Base-by-base conservation (phyloP, 2,888 invertebrate genomes). In the Apodemia hepburni region DNA sequence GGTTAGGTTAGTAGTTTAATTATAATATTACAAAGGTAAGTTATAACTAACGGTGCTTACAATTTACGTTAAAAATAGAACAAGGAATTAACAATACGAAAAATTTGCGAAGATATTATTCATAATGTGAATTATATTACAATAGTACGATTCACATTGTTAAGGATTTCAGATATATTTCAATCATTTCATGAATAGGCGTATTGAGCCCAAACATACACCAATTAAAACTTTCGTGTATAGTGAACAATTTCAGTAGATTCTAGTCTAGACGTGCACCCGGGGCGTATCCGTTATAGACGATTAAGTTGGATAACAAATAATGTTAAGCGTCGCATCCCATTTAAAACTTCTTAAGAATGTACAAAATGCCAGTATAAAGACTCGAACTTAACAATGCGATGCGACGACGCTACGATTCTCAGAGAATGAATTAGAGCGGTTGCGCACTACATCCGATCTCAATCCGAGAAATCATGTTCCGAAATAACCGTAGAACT, bases 311-410 rank as follows among this genome's bases (percentile, higher is more conserved):
- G 15, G 27, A 54, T 54, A 22, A 27, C 54, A 27, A 54, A 51
- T 51, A 27, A 29, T 27, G 54, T 29, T 29, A 15, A 27, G 27
- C 18, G 22, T 27, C 27, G 54, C 54, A 54, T 54, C 54, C 54
- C 54, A 54, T 54, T 54, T 54, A 54, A 54, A 54, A 27, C 11
- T 54, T 54, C 27, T 51, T 51, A 49, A 51, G 54, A 54, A 51
- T 12, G 12, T 22, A 54, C 17, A 12, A 51, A 27, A 12, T 9
- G 51, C 54, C 15, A 11, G 15, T 6, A 27, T 11, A 12, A 51
- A 22, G 27, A 5, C 27, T 22, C 6, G 54, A 27, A 54, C 54
- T 27, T 2, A 54, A 54, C 15, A 54, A 54, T 51, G 22, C 51
- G 22, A 11, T 15, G 27, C 27, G 54, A 54, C 54, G 27, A 27